phyloP scores from a whole-genome alignment of 2,113 vertebrate species.

The Embiotoca jacksoni region DNA sequence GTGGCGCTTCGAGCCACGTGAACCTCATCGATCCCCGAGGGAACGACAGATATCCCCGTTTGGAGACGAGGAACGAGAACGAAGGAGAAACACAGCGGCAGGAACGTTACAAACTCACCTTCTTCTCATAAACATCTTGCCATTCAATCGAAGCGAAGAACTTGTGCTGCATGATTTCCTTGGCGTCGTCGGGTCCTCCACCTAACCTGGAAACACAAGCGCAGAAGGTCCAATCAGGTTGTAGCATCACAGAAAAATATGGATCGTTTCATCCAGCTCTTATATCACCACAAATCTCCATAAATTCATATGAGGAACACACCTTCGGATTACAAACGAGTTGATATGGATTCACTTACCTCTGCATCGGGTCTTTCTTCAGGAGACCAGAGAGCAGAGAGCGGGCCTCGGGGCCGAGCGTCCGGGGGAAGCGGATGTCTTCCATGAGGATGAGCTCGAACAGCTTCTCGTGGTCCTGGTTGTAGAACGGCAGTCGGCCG shows the following conservation, averaged over 20 bases:
- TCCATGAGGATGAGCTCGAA: conserved; percentile 97
- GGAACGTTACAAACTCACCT: conserved; percentile 81
- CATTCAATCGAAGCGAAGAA: conserved; percentile 95
- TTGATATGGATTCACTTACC: conserved; percentile 69
- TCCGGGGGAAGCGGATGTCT: conserved; percentile 93
- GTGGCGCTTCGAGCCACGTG: not conserved
- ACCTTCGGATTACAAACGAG: too few relatives aligned
- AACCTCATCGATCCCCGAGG: conserved; percentile 8
- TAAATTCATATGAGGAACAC: too few relatives aligned
- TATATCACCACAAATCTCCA: not conserved
- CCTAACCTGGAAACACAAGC: conserved; percentile 88
- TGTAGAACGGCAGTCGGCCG: conserved; percentile 94
- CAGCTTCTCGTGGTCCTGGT: conserved; percentile 95
- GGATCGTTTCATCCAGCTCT: not conserved
- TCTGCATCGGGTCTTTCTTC: conserved; percentile 93
- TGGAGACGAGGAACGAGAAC: not conserved
- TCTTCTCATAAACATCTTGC: conserved; percentile 98
- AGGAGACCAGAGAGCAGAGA: conserved; percentile 91
- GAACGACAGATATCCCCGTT: not conserved
- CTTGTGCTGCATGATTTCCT: conserved; percentile 98
- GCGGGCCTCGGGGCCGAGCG: conserved; percentile 88
- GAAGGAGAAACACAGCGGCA: not conserved
- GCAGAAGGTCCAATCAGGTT: conserved; percentile 23
- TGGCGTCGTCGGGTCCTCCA: conserved; percentile 94
- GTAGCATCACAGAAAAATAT: too few relatives aligned